These are phyloP conservation scores for Tragelaphus oryx DNA, from an alignment of 2,797 vertebrate species.

Conservation along the genomic window DNA sequence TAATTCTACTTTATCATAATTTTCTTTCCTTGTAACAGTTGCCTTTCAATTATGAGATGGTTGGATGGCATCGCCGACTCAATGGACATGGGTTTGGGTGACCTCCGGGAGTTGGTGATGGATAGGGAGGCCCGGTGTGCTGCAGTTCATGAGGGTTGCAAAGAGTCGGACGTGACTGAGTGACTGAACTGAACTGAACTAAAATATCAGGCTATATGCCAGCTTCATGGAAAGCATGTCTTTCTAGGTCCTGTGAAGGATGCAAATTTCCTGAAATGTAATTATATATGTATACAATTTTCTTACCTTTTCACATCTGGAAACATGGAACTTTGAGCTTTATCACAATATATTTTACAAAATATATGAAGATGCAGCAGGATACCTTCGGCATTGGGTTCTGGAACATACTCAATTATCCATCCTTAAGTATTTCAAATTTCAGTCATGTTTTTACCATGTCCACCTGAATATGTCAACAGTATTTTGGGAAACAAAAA, in stretches of 20 bases:
- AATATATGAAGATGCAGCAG: not conserved
- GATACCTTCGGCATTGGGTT: not conserved
- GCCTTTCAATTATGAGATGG: not conserved
- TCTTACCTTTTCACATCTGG: too few relatives aligned
- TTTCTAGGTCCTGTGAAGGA: not conserved
- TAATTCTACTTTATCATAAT: not conserved
- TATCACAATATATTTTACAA: not conserved
- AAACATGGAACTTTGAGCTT: not conserved
- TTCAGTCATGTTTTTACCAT: not conserved
- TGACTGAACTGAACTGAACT: too few relatives aligned
- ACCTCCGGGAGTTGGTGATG: too few relatives aligned
- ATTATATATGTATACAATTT: not conserved
- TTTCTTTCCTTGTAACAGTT: not conserved
- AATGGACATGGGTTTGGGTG: too few relatives aligned
- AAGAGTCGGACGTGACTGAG: too few relatives aligned
- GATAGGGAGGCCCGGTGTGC: too few relatives aligned
- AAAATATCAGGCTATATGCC: not conserved
- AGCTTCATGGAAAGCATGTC: not conserved
- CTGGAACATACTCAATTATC: not conserved
- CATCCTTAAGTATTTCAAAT: not conserved
- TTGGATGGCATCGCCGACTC: too few relatives aligned
- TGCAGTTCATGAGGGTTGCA: too few relatives aligned
- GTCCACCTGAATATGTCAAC: not conserved
- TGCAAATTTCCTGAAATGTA: not conserved
- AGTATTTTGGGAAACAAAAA: conserved; percentile 3